These are phyloP conservation scores for Trachops cirrhosus DNA, from an alignment of 2,797 vertebrate genomes.

Conservation along the genomic window DNA sequence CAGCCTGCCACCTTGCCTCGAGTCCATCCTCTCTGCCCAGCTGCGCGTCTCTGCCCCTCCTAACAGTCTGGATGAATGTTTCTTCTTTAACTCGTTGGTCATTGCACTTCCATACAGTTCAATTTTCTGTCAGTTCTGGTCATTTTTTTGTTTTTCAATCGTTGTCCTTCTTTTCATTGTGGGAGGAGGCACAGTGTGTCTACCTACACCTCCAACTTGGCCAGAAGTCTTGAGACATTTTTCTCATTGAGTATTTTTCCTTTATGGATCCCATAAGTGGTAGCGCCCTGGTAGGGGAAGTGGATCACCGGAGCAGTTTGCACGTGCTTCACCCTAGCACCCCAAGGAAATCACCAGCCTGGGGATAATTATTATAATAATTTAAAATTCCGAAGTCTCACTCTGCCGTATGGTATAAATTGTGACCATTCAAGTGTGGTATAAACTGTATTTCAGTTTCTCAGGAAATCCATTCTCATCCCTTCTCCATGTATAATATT, in stretches of 20 bases:
- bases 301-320: background rate
- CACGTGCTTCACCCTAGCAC: background rate
- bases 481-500: background rate
- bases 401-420: background rate
- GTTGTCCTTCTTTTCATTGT: too few relatives aligned
- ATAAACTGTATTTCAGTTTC: background rate
- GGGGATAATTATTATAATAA: background rate
- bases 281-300: background rate
- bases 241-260: background rate
- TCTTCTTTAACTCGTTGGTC: too few relatives aligned
- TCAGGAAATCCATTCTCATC: background rate
- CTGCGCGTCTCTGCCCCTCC: too few relatives aligned
- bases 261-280: background rate
- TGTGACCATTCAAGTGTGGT: background rate
- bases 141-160: too few relatives aligned
- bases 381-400: background rate
- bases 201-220: too few relatives aligned
- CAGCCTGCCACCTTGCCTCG: too few relatives aligned
- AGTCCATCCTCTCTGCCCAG: too few relatives aligned
- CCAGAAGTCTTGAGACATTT: too few relatives aligned
- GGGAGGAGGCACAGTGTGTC: too few relatives aligned
- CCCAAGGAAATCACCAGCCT: background rate
- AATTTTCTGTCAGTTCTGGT: too few relatives aligned
- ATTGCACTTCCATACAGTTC: too few relatives aligned
- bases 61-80: too few relatives aligned